These are phyloP conservation scores for Eunapius fragilis DNA, from an alignment of 37 sponge, comb jelly and placozoan genomes.

Conservation along the genomic window DNA sequence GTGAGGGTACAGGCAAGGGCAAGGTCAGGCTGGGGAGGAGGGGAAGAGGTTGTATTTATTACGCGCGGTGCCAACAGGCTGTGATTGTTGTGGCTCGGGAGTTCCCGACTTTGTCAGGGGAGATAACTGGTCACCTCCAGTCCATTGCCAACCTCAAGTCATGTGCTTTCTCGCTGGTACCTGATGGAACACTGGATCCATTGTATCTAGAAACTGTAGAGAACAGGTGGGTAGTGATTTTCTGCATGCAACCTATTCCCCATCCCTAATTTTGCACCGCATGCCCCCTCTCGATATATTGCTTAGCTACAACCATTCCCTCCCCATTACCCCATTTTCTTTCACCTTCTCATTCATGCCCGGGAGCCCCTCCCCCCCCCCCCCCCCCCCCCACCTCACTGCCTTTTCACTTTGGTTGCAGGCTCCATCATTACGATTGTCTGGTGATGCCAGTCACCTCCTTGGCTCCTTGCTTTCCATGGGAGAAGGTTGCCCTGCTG, in stretches of 20 bases:
- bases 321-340: too few species aligned
- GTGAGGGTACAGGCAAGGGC: background rate
- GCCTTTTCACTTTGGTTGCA: background rate
- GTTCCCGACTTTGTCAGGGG: background rate
- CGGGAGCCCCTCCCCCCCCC: background rate
- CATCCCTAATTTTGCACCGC: background rate
- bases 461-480: constrained; percentile 47
- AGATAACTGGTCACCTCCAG: constrained; percentile 9
- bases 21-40: background rate
- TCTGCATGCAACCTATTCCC: too few species aligned
- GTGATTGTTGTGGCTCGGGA: background rate
- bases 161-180: constrained; percentile 61
- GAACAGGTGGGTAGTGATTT: constrained; percentile 20
- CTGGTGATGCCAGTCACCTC: constrained; percentile 53
- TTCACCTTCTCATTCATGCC: too few species aligned
- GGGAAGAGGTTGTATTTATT: background rate
- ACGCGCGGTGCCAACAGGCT: background rate
- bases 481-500: constrained; percentile 70
- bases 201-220: constrained; percentile 58
- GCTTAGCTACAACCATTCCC: too few species aligned
- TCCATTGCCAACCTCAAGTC: constrained; percentile 53
- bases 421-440: constrained; percentile 72
- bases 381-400: background rate
- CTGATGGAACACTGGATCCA: constrained; percentile 7
- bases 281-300: background rate